A percentile compares a stretch with the other conserved stretches of the same genome.
Conservation (phyloP, 2,113 vertebrate species). For the Barbus barbus region DNA sequence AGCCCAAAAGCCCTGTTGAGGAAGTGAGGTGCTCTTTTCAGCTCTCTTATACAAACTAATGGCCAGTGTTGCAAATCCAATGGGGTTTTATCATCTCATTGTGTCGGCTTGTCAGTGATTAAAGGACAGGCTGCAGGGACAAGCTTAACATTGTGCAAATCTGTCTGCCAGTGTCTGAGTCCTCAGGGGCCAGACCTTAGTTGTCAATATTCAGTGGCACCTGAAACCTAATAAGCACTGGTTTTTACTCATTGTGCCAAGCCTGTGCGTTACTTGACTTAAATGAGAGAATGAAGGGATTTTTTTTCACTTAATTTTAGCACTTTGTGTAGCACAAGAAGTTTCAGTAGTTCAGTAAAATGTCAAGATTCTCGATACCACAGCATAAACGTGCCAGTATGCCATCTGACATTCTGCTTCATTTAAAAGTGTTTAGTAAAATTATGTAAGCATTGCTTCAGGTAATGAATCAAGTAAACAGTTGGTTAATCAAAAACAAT, state of each 20-base stretch:
- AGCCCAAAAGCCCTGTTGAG: constrained; percentile 11
- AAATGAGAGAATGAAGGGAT: not conserved
- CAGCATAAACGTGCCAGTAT: too few species aligned
- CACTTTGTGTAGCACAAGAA: not conserved
- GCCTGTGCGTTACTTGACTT: not conserved
- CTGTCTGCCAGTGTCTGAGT: too few species aligned
- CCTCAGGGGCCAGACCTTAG: not conserved
- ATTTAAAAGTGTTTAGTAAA: not conserved
- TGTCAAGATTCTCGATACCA: not conserved
- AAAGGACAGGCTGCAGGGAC: constrained; percentile 55
- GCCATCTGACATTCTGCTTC: not conserved
- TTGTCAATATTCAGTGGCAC: not conserved
- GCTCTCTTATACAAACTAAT: constrained; percentile 64
- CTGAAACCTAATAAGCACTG: not conserved
- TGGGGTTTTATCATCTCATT: constrained; percentile 69
- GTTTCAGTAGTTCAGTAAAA: not conserved
- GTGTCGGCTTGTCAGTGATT: constrained; percentile 62
- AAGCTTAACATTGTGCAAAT: constrained; percentile 21
- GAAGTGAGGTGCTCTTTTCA: constrained; percentile 53
- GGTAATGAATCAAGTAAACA: not conserved
- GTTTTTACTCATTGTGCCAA: not conserved
- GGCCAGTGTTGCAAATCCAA: constrained; percentile 67
- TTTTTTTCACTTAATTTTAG: not conserved
- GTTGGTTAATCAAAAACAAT: not conserved
- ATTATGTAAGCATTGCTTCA: not conserved